Evolutionary conservation across 2,888 invertebrate species (phyloP).

Genomic region (Ochropacha duplaris): DNA sequence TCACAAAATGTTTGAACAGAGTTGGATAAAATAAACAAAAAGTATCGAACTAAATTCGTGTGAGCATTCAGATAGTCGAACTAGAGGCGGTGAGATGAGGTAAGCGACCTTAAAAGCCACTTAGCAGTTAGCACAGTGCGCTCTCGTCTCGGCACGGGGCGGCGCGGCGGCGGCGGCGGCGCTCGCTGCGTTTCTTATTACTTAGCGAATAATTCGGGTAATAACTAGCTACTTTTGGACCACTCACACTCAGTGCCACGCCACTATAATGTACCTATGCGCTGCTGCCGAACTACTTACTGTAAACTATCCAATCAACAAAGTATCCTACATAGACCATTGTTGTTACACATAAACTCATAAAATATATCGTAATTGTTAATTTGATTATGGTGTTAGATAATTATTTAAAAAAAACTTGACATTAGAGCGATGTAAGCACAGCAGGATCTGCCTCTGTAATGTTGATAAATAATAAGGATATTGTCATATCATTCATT

Average conservation of each 20-base stretch:
- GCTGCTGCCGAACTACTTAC: background rate
- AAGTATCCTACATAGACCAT: background rate
- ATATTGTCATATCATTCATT: too few relatives aligned
- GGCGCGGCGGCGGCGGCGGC: constrained; percentile 27
- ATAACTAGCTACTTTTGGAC: constrained; percentile 39
- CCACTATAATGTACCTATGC: background rate
- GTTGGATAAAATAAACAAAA: constrained; percentile 57
- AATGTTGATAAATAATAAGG: too few relatives aligned
- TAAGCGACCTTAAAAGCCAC: constrained; percentile 81
- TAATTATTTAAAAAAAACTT: too few relatives aligned
- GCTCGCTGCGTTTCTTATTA: constrained; percentile 72
- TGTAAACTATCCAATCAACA: background rate
- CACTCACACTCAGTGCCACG: background rate
- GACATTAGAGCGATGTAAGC: too few relatives aligned
- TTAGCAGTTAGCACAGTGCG: constrained; percentile 77
- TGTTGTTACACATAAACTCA: background rate
- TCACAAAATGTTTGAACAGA: constrained; percentile 27
- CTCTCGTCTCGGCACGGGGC: constrained; percentile 51
- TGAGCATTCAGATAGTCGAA: constrained; percentile 55
- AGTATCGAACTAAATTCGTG: constrained; percentile 55
- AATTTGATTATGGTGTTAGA: too few relatives aligned
- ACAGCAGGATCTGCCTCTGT: too few relatives aligned
- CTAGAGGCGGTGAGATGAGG: constrained; percentile 67
- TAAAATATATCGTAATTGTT: too few relatives aligned
- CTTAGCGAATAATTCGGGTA: constrained; percentile 65